Evolutionary conservation across 2,113 vertebrate species (phyloP), one percentile per base, ranked within the genome.

Genomic region (Tragulus kanchil): DNA sequence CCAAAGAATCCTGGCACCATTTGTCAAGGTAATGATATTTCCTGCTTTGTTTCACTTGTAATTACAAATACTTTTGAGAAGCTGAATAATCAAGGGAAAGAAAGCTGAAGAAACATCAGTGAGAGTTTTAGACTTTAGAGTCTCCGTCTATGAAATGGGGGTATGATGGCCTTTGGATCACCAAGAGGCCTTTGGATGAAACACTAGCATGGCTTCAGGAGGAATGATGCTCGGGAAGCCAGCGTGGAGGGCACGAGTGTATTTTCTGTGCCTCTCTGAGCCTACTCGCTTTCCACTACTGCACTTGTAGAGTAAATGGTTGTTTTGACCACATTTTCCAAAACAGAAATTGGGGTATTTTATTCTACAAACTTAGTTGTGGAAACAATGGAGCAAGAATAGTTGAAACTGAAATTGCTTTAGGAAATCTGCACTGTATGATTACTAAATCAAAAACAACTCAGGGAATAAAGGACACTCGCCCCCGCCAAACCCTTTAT

Each of bases 271-370:
- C 26, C 75, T 89, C 54, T 50, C 59, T 36, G 52, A 83, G 58
- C 4, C 45, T 19, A 45, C 14, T 77, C 23, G 19, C 36, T 85
- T 50, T n/a, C 88, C 14, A 1, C 10, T 25, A 67, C 21, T 12
- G n/a, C 25, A 5, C 42, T 71, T 21, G 16, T 64, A 17, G 69
- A 45, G 61, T 52, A 93, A 54, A 82, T 3, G 26, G 26, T 81
- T 65, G n/a, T 93, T 94, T 84, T 58, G 50, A 84, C 16, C 19
- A 71, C 48, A 61, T 69, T 87, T 94, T 87, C 85, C 45, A 73
- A 90, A 88, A 15, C 14, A 26, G 52, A 84, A 83, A 58, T 71
- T n/a, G 65, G 26, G 50, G 3, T 7, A 69, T 89, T 90, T 97
- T 84, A 58, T 84, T 59, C 10, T 48, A n/a, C 9, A 25, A 78